Evolutionary conservation across 2,113 vertebrate genomes (phyloP).

Genomic region (Chaenogobius annularis): DNA sequence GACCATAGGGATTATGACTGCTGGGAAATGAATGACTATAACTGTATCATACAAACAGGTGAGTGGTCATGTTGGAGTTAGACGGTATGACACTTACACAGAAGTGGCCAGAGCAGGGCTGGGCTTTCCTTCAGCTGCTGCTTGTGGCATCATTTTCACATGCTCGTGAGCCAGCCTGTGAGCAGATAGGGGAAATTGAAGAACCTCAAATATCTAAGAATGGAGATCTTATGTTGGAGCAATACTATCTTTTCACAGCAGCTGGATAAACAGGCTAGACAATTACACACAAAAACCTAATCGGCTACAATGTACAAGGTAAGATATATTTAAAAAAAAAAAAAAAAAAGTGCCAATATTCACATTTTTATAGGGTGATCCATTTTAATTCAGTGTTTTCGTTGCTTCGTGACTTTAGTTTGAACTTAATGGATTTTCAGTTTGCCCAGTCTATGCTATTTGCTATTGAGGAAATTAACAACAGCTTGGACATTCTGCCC

Average conservation of each 20-base stretch:
- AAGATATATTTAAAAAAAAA: slow-evolving; percentile 14
- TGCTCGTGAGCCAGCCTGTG: slow-evolving; percentile 49
- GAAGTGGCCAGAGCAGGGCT: slow-evolving; percentile 51
- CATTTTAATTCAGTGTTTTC: not conserved
- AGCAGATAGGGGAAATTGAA: slow-evolving; percentile 47
- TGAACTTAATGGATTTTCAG: slow-evolving; percentile 76
- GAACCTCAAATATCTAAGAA: slow-evolving; percentile 51
- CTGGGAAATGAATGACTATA: not conserved
- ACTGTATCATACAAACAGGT: not conserved
- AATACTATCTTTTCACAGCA: slow-evolving; percentile 71
- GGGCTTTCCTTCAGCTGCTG: slow-evolving; percentile 55
- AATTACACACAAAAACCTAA: slow-evolving; percentile 55
- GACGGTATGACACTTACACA: slow-evolving; percentile 20
- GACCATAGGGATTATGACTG: not conserved
- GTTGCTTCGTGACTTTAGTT: slow-evolving; percentile 33
- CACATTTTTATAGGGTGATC: not conserved
- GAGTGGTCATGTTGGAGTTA: not conserved
- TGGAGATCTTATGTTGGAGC: slow-evolving; percentile 69
- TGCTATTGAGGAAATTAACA: slow-evolving; percentile 78
- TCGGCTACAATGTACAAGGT: slow-evolving; percentile 68
- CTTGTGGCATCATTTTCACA: slow-evolving; percentile 40
- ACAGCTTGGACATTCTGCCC: slow-evolving; percentile 71
- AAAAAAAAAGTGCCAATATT: not conserved
- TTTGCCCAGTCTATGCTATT: slow-evolving; percentile 74
- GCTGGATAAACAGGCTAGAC: slow-evolving; percentile 46